These are phyloP conservation scores for Linurgus olivaceus DNA, from an alignment of 2,797 vertebrate species.

Conservation along the genomic window DNA sequence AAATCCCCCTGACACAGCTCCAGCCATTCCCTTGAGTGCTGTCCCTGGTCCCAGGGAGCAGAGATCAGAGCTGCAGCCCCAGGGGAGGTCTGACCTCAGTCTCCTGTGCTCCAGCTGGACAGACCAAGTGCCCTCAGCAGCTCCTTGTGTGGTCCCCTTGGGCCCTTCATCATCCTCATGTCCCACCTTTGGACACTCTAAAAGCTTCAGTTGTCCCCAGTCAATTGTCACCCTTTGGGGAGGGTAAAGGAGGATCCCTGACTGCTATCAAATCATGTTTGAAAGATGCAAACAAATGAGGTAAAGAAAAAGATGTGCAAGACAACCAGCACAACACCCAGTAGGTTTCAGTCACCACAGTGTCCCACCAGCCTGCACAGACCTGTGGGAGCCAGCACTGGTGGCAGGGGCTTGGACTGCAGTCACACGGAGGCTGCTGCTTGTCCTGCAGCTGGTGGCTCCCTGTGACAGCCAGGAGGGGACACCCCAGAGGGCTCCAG, in stretches of 20 bases:
- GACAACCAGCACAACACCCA: fast-evolving
- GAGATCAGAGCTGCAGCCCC: background rate
- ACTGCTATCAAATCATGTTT: background rate
- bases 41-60: background rate
- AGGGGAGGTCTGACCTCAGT: background rate
- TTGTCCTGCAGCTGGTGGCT: background rate
- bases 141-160: background rate
- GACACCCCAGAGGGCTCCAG: background rate
- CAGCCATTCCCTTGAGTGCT: fast-evolving
- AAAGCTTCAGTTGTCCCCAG: background rate
- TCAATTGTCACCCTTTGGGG: background rate
- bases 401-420: background rate
- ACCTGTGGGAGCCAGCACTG: fast-evolving
- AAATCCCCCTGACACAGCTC: background rate
- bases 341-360: fast-evolving
- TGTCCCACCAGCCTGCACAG: background rate
- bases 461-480: fast-evolving
- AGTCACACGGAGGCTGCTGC: background rate
- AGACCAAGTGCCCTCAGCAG: background rate
- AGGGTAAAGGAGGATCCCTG: background rate
- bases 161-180: background rate
- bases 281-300: background rate
- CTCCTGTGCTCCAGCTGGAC: background rate
- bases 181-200: background rate
- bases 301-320: background rate